phyloP scores from a whole-genome alignment of 2,888 invertebrate genomes.

The Drosophila nr. perissopoda region DNA sequence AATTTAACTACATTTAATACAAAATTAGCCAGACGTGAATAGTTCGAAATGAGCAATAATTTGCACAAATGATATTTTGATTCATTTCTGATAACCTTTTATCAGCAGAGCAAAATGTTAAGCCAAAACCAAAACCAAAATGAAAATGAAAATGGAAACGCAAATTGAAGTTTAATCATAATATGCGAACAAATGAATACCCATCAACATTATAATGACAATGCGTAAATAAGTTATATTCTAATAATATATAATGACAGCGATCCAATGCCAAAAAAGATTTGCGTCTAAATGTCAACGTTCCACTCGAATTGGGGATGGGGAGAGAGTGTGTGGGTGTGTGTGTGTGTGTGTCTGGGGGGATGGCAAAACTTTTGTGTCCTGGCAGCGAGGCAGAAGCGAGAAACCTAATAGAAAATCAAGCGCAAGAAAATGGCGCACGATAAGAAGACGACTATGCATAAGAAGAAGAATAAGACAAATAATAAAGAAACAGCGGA shows the following conservation, averaged over 20 bases:
- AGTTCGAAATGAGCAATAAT: not conserved
- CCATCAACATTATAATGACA: slow-evolving; percentile 46
- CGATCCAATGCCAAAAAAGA: slow-evolving; percentile 34
- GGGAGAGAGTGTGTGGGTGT: not conserved
- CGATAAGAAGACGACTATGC: slow-evolving; percentile 53
- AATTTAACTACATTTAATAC: not conserved
- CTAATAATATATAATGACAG: slow-evolving; percentile 30
- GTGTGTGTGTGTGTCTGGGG: not conserved
- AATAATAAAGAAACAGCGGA: slow-evolving; percentile 10
- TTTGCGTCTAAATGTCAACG: slow-evolving; percentile 17
- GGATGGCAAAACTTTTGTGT: slow-evolving; percentile 19
- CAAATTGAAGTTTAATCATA: slow-evolving; percentile 18
- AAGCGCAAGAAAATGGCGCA: slow-evolving; percentile 72
- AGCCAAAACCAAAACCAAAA: slow-evolving; percentile 14
- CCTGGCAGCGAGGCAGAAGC: slow-evolving; percentile 12
- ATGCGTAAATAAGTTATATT: slow-evolving; percentile 28
- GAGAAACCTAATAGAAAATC: slow-evolving; percentile 73
- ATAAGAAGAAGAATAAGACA: slow-evolving; percentile 8
- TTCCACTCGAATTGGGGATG: not conserved
- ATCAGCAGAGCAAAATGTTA: slow-evolving; percentile 11
- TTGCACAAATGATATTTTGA: not conserved
- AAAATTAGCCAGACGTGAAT: not conserved
- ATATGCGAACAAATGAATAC: slow-evolving; percentile 26
- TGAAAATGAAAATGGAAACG: slow-evolving; percentile 32
- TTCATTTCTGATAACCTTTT: not conserved